phyloP scores from a whole-genome alignment of 2,113 vertebrate genomes.

The Cricetomys ansorgei region DNA sequence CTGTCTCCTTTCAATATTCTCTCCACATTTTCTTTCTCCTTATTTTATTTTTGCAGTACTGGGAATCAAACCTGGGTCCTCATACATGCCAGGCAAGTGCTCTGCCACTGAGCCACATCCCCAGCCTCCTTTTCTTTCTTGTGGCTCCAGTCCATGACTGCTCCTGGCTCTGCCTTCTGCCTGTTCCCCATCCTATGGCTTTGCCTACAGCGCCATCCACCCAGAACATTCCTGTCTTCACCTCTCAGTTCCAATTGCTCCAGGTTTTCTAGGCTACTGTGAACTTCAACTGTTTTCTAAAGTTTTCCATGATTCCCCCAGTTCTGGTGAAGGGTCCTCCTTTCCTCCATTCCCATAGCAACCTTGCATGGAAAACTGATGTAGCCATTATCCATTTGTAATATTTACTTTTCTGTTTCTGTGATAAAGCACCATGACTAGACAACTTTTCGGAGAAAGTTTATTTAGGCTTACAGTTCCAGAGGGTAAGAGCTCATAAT shows the following conservation, averaged over 20 bases:
- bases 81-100: not conserved
- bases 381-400: not conserved
- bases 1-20: not conserved
- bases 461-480: not conserved
- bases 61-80: not conserved
- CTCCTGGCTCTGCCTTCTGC: not conserved
- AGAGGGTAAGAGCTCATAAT: not conserved
- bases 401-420: not conserved
- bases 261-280: not conserved
- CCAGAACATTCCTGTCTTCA: not conserved
- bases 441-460: not conserved
- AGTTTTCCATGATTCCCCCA: not conserved
- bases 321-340: not conserved
- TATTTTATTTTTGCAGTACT: not conserved
- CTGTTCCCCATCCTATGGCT: no score
- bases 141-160: accelerated
- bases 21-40: not conserved
- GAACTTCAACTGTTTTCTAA: not conserved
- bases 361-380: not conserved
- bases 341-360: not conserved
- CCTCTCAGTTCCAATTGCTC: not conserved
- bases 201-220: not conserved
- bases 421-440: not conserved
- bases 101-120: not conserved
- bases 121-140: not conserved